These are phyloP conservation scores for Cydia fagiglandana DNA, from an alignment of 1,140 invertebrate genomes.

Conservation along the genomic window DNA sequence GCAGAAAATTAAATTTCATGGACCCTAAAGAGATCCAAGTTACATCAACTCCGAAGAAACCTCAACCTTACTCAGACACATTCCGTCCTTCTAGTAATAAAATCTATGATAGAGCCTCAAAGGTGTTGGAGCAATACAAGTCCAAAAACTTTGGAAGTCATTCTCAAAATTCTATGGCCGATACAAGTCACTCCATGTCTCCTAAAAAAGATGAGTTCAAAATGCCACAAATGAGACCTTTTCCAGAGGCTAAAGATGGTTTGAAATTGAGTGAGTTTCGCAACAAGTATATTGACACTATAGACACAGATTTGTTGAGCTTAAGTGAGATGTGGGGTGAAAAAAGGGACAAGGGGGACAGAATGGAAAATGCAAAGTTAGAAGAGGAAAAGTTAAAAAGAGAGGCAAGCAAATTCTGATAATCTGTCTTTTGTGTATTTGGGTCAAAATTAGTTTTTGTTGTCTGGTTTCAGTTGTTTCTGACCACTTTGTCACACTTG, in stretches of 20 bases:
- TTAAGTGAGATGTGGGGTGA: constrained; percentile 80
- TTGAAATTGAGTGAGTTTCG: constrained; percentile 48
- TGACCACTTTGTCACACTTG: too few relatives aligned
- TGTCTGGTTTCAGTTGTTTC: too few relatives aligned
- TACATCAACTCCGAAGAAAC: constrained; percentile 68
- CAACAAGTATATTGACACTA: constrained; percentile 56
- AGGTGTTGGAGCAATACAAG: constrained; percentile 70
- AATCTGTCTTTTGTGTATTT: neutral
- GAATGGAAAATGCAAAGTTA: constrained; percentile 79
- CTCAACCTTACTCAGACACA: constrained; percentile 45
- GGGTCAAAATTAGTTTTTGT: too few relatives aligned
- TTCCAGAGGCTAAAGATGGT: constrained; percentile 50
- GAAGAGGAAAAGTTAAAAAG: constrained; percentile 88
- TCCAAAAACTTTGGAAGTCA: constrained; percentile 54
- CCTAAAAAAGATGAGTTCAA: constrained; percentile 67
- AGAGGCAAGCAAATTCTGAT: constrained; percentile 75
- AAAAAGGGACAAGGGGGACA: constrained; percentile 62
- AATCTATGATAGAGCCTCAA: constrained; percentile 65
- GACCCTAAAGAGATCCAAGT: constrained; percentile 64
- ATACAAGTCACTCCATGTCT: constrained; percentile 48
- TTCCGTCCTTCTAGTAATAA: constrained; percentile 69
- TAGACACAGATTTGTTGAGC: constrained; percentile 74
- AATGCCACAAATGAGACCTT: constrained; percentile 70
- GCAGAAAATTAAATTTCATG: constrained; percentile 62
- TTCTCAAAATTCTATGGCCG: constrained; percentile 46